Percentiles rank a stretch among this genome's conserved stretches.
Conservation (phyloP, 2,888 invertebrate species). For the Suillia variegata region DNA sequence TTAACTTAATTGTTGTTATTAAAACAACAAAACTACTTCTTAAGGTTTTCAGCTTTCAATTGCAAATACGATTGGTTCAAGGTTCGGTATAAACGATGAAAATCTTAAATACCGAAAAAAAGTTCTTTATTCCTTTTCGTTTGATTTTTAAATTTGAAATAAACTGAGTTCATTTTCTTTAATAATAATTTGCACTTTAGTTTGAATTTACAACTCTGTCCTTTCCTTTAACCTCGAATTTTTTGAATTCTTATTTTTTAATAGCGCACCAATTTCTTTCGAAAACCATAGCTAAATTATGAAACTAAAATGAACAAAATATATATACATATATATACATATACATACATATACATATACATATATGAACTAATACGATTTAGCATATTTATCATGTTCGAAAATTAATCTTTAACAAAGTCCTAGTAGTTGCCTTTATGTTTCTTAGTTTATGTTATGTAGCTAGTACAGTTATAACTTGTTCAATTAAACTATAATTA, state of each 20-base stretch:
- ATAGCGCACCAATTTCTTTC: background rate
- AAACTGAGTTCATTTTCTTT: background rate
- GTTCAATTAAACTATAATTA: too few relatives aligned
- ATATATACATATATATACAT: too few relatives aligned
- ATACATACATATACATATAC: too few relatives aligned
- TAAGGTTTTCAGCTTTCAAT: conserved; percentile 11
- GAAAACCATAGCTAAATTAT: background rate
- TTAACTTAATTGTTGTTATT: background rate
- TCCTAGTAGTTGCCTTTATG: too few relatives aligned
- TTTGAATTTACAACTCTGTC: conserved; percentile 15
- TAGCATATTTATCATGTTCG: too few relatives aligned
- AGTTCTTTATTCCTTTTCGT: background rate
- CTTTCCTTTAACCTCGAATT: background rate
- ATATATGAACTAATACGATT: background rate
- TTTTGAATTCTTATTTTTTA: background rate
- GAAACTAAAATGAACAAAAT: too few relatives aligned
- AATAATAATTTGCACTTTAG: conserved; percentile 30
- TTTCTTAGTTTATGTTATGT: background rate
- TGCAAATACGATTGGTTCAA: conserved; percentile 14
- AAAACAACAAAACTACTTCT: background rate
- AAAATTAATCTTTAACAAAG: too few relatives aligned
- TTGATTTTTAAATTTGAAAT: background rate
- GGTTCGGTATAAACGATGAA: conserved; percentile 34
- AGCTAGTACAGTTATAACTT: background rate
- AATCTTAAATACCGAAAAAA: conserved; percentile 2